These are phyloP conservation scores for Lampropteryx suffumata DNA, from an alignment of 2,888 invertebrate species.

Conservation along the genomic window DNA sequence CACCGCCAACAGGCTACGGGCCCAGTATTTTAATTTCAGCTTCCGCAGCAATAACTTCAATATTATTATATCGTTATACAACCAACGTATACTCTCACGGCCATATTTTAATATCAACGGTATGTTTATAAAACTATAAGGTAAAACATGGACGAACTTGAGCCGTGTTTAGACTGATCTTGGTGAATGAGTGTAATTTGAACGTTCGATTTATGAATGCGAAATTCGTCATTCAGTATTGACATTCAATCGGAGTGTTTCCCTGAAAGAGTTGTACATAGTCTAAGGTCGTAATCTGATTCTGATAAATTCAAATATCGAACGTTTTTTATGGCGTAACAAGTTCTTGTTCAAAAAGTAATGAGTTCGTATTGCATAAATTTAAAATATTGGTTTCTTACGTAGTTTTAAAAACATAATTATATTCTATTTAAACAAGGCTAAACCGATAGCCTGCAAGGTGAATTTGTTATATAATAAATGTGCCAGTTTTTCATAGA, in stretches of 20 bases:
- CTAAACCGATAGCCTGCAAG: too few species aligned
- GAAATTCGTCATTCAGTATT: constrained; percentile 22
- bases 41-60: constrained; percentile 49
- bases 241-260: constrained; percentile 8
- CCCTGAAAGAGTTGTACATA: background rate
- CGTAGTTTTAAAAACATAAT: too few species aligned
- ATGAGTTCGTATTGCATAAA: too few species aligned
- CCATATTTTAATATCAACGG: constrained; percentile 68
- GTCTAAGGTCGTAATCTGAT: too few species aligned
- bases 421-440: too few species aligned
- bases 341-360: too few species aligned
- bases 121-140: constrained; percentile 64
- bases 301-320: background rate
- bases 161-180: constrained; percentile 78
- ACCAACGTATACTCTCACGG: constrained; percentile 57
- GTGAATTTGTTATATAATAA: too few species aligned
- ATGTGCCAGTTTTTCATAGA: too few species aligned
- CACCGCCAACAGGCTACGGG: constrained; percentile 7
- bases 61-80: constrained; percentile 47
- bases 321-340: background rate
- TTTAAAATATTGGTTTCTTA: too few species aligned
- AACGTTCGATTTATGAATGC: constrained; percentile 34
- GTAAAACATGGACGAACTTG: constrained; percentile 61
- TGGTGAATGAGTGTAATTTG: constrained; percentile 67
- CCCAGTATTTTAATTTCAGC: constrained; percentile 36